Conservation (phyloP, 2,797 vertebrate genomes). For the Syngnathus acus region DNA sequence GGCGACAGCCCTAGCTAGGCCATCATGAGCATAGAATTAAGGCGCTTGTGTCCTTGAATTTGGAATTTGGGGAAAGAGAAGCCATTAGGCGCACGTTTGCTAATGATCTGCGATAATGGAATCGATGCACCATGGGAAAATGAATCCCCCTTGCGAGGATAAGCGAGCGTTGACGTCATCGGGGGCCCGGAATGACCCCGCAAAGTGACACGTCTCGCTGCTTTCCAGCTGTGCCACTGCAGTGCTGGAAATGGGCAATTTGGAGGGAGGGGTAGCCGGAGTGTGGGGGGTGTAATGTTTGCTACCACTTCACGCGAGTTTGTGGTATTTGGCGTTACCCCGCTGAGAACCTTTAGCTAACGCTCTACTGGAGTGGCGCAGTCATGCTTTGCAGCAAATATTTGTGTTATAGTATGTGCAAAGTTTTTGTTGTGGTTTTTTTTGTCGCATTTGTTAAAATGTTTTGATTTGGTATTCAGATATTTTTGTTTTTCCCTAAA, state of each 20-base stretch:
- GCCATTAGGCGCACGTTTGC: not conserved
- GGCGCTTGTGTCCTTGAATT: too few relatives aligned
- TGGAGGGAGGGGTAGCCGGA: not conserved
- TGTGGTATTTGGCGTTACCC: not conserved
- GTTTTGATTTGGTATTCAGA: too few relatives aligned
- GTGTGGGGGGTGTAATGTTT: not conserved
- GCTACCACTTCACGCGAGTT: not conserved
- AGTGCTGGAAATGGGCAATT: constrained; percentile 3
- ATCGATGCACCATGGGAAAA: not conserved
- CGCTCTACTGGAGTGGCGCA: not conserved
- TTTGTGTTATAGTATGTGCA: too few relatives aligned
- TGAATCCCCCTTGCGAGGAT: too few relatives aligned
- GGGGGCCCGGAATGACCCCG: not conserved
- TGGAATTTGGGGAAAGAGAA: not conserved
- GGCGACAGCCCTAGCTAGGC: not conserved
- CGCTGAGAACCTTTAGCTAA: not conserved
- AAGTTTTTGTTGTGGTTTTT: too few relatives aligned
- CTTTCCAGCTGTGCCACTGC: constrained; percentile 4
- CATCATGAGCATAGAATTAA: not conserved
- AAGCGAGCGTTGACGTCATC: not conserved
- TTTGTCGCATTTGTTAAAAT: too few relatives aligned
- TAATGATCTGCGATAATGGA: not conserved
- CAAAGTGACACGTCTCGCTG: constrained; percentile 6
- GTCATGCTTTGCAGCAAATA: not conserved
- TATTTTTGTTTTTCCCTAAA: too few relatives aligned